These are phyloP conservation scores for Elaphurus davidianus DNA, from an alignment of 2,113 vertebrate species.

Conservation along the genomic window DNA sequence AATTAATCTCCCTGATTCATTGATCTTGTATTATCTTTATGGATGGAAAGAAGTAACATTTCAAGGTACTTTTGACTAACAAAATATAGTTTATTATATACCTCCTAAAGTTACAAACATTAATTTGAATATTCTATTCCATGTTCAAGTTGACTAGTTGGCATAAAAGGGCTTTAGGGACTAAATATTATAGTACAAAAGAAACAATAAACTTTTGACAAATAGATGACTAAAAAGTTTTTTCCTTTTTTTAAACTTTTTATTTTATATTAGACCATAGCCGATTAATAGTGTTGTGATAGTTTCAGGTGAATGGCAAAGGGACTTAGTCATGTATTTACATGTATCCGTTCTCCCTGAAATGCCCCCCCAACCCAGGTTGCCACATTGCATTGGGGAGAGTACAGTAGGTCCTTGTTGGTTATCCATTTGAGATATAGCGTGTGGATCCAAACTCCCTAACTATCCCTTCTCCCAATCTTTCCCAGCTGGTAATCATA, in stretches of 20 bases:
- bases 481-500: not conserved
- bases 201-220: not conserved
- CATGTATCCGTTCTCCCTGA: not conserved
- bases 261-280: not conserved
- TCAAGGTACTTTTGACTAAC: not conserved
- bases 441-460: not conserved
- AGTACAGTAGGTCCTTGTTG: not conserved
- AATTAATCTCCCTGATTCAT: not conserved
- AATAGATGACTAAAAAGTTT: not conserved
- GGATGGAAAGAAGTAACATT: not conserved
- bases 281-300: not conserved
- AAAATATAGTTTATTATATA: not conserved
- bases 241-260: not conserved
- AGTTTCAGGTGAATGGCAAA: not conserved
- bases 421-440: not conserved
- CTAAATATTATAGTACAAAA: not conserved
- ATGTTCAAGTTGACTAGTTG: not conserved
- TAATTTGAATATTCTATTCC: not conserved
- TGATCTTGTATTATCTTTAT: not conserved
- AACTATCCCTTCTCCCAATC: not conserved
- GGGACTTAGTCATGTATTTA: not conserved
- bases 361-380: not conserved
- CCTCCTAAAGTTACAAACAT: not conserved
- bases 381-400: not conserved
- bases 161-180: not conserved